Base-by-base conservation (phyloP, 2,113 vertebrate species). In the Amazona guildingii region DNA sequence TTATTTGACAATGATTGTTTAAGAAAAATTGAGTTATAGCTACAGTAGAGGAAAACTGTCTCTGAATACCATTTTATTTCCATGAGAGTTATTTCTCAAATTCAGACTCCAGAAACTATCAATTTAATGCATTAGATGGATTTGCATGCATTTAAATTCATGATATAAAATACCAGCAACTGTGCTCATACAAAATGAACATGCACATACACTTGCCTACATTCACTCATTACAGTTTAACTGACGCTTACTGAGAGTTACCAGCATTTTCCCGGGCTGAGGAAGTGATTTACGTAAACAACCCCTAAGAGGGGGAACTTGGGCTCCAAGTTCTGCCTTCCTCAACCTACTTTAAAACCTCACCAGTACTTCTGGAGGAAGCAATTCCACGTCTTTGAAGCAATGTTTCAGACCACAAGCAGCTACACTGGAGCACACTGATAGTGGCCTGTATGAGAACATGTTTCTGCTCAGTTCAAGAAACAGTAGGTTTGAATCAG, bases 21-120 rank as follows among this genome's bases (percentile, higher is more conserved):
- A 2, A 57, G 63, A 67, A 49, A 55, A 55, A 24, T 20, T 29
- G 28, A 73, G 17, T 62, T 86, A 76, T 27, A 73, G 17, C 13
- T 80, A 43, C 15, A 73, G 29, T 18, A 77, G 35, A 86, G 35
- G 35, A 73, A 95, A 86, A 74, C 29, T 61, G 6, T 33, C 74
- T 75, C 69, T 70, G 66, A 84, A 72, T 37, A 37, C 37, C 17
- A 52, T 54, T 89, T 82, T 10, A 49, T 76, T 94, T 92, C 59
- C 49, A 41, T 52, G 41, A 55, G 48, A 39, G 8, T 61, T 83
- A 37, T 57, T 90, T 90, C 79, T 88, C 59, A 95, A 95, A 92
- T 70, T 67, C 39, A 51, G 46, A 59, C 24, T 81, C 54, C 57
- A 67, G 94, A 83, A 78, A 1, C 19, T 46, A 73, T 37, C 27